Conservation (phyloP, 2,113 vertebrate genomes). For the Connochaetes taurinus region DNA sequence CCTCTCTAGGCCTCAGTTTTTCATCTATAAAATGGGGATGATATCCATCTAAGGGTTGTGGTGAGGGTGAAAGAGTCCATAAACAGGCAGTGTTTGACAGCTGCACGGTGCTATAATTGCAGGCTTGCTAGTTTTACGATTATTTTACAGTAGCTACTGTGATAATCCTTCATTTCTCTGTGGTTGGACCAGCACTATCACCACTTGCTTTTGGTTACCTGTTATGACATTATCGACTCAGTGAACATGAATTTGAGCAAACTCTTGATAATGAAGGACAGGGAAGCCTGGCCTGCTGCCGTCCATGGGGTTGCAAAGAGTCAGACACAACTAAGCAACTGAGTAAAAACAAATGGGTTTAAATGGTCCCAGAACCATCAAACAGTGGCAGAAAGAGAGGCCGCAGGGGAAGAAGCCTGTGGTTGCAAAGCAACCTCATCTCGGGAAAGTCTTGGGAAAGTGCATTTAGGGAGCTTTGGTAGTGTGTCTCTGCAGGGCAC, state of each 20-base stretch:
- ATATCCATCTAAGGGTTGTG: background rate
- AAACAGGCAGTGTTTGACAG: background rate
- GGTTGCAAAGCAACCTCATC: background rate
- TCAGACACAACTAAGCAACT: background rate
- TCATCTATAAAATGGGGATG: background rate
- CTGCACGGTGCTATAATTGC: background rate
- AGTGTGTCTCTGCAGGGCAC: background rate
- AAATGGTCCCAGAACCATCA: background rate
- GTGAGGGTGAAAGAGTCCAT: background rate
- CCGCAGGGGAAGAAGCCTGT: background rate
- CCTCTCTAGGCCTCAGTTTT: background rate
- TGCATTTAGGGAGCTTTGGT: background rate
- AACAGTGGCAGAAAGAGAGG: background rate
- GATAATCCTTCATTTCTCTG: background rate
- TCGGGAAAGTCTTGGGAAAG: background rate
- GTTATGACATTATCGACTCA: background rate
- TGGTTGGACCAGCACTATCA: background rate
- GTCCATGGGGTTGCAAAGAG: background rate
- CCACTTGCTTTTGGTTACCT: background rate
- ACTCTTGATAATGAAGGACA: background rate
- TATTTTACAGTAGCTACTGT: background rate
- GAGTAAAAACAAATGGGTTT: background rate
- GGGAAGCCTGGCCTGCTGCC: background rate
- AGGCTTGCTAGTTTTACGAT: background rate
- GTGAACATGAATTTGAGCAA: background rate